Base-by-base conservation (phyloP, 2,797 vertebrate species). In the Geotrypetes seraphini region DNA sequence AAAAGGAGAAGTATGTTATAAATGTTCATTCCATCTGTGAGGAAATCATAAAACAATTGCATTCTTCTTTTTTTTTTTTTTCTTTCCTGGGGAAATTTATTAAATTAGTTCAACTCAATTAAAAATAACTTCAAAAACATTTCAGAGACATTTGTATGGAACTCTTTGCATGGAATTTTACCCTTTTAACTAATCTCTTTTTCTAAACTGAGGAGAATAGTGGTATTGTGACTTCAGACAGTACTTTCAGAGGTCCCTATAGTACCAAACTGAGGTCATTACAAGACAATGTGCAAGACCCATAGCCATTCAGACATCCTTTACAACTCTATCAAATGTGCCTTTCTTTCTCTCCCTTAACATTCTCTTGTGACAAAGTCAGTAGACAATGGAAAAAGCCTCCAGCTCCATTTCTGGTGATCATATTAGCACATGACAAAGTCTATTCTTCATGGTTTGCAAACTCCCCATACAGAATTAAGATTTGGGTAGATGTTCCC, bases 261-360 rank as follows among this genome's bases (percentile, higher is more conserved):
- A 92, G 90, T 91, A 94, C 91, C 88, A 90, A 94, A 96, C 96
- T 91, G 91, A 92, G 93, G 92, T 98, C 91, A 89, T 72, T 3
- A 32, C 59, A 71, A 90, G 87, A 97, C 92, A 96, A 96, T 94
- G 83, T 84, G 77, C 86, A 85, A 87, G 90, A 89, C 89, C 93
- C 91, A 81, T 79, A 77, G 81, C 85, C 86, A 91, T 94, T 93
- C 90, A 92, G 74, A 73, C 88, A 70, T 75, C 86, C 89, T 80
- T 83, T 89, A 92, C 88, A 89, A 88, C 91, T 92, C 88, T 89
- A 96, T 97, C 90, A 90, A 92, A 91, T 66, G 79, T 75, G 81
- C 74, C 88, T 91, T 88, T 90, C 88, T 92, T 87, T 89, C 68
- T 78, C 84, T 76, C 73, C 70, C 68, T 64, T 66, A 49, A 70